These are phyloP conservation scores for Limnephilus marmoratus DNA, from an alignment of 2,888 invertebrate genomes.

Conservation along the genomic window DNA sequence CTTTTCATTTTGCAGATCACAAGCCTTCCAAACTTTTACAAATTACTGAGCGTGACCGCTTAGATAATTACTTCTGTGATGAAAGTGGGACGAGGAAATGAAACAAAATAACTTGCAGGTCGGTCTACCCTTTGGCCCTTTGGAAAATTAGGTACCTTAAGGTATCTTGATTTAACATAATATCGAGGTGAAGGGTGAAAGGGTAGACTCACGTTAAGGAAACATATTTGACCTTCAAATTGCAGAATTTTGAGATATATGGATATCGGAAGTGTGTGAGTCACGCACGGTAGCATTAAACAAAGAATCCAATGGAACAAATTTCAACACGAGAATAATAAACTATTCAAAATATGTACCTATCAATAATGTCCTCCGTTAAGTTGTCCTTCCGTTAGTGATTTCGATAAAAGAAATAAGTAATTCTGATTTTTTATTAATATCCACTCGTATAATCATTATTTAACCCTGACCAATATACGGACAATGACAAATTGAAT, in stretches of 20 bases:
- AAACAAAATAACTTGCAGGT: background rate
- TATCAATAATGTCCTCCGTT: background rate
- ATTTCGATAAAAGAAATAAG: background rate
- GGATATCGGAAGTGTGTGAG: background rate
- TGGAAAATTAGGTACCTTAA: background rate
- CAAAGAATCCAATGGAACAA: background rate
- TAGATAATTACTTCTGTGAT: background rate
- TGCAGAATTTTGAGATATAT: background rate
- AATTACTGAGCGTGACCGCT: background rate
- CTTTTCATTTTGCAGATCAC: background rate
- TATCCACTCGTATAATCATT: no score
- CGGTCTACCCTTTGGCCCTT: background rate
- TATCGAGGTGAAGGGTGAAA: background rate
- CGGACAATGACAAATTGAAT: no score
- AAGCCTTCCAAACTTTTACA: background rate
- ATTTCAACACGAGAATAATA: background rate
- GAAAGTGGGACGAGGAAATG: background rate
- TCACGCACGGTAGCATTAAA: constrained; percentile 30
- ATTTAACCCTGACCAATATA: no score
- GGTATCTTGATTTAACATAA: background rate
- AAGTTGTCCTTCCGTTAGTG: background rate
- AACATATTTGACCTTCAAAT: constrained; percentile 28
- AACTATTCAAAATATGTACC: background rate
- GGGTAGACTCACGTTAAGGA: background rate
- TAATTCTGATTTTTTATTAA: background rate